Evolutionary conservation across 2,113 vertebrate species (phyloP).

Genomic region (Datnioides undecimradiatus): DNA sequence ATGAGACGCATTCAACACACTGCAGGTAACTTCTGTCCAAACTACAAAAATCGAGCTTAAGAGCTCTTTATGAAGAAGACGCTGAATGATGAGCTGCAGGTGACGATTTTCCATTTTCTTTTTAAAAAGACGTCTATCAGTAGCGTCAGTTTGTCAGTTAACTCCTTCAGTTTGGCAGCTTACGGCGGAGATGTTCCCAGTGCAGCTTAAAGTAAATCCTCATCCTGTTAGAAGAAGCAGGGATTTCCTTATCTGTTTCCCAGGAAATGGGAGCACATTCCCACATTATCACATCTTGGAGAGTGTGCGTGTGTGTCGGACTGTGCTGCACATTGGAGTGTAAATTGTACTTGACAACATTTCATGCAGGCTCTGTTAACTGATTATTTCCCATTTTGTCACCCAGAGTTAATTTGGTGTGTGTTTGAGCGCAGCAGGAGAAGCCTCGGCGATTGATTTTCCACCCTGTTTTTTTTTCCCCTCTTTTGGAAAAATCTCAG

Average conservation of each 20-base stretch:
- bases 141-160: conserved; percentile 15
- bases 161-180: conserved; percentile 27
- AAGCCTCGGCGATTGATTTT: background rate
- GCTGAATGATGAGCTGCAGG: background rate
- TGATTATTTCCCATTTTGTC: conserved; percentile 50
- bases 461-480: background rate
- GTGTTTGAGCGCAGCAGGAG: conserved; percentile 1
- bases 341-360: conserved; percentile 14
- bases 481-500: conserved; percentile 8
- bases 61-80: background rate
- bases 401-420: conserved; percentile 23
- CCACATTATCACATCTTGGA: conserved; percentile 18
- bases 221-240: conserved; percentile 5
- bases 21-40: background rate
- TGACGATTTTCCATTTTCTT: background rate
- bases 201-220: conserved; percentile 41
- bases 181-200: conserved; percentile 19
- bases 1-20: background rate
- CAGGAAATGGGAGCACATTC: conserved; percentile 22
- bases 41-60: background rate
- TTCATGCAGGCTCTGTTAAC: conserved; percentile 18
- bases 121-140: background rate
- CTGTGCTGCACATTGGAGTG: background rate
- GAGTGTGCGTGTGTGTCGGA: background rate
- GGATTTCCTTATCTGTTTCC: conserved; percentile 52